phyloP scores from a whole-genome alignment of 2,113 vertebrate species.

The Ptychochromis oligacanthus region DNA sequence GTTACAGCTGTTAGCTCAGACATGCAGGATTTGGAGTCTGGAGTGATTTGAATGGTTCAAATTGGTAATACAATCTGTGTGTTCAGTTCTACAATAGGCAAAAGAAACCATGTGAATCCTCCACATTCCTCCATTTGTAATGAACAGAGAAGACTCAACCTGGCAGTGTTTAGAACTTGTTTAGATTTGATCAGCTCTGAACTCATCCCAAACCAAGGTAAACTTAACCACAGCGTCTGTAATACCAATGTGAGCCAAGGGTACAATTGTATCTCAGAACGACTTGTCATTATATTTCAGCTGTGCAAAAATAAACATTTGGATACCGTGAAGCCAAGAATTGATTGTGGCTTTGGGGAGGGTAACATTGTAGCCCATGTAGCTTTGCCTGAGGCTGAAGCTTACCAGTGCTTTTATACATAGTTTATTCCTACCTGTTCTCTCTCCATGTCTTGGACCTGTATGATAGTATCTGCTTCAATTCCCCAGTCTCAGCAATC shows the following conservation, averaged over 20 bases:
- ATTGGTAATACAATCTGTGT: background rate
- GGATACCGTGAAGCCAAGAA: constrained; percentile 75
- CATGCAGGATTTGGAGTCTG: constrained; percentile 57
- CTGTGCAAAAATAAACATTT: constrained; percentile 78
- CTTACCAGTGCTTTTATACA: constrained; percentile 80
- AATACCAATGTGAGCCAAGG: constrained; percentile 54
- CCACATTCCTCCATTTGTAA: constrained; percentile 23
- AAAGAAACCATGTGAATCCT: constrained; percentile 8
- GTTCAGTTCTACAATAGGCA: constrained; percentile 10
- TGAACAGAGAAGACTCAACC: constrained; percentile 8
- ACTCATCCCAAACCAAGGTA: constrained; percentile 48
- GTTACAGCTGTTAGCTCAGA: constrained; percentile 66
- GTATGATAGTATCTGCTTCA: constrained; percentile 74
- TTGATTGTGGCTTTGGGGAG: constrained; percentile 79
- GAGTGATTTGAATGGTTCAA: constrained; percentile 57
- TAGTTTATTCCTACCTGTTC: constrained; percentile 81
- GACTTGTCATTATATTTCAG: constrained; percentile 73
- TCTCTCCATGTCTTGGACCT: constrained; percentile 77
- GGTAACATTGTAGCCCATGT: constrained; percentile 72
- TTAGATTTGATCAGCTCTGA: constrained; percentile 49
- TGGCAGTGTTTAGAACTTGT: constrained; percentile 50
- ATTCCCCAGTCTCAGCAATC: constrained; percentile 77
- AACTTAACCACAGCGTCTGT: constrained; percentile 32
- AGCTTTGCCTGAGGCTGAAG: constrained; percentile 76
- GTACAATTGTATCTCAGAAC: constrained; percentile 67